Percentiles rank a stretch among this genome's conserved stretches.
These are phyloP conservation scores for Horisme vitalbata DNA, from an alignment of 2,888 invertebrate species.

Conservation along the genomic window DNA sequence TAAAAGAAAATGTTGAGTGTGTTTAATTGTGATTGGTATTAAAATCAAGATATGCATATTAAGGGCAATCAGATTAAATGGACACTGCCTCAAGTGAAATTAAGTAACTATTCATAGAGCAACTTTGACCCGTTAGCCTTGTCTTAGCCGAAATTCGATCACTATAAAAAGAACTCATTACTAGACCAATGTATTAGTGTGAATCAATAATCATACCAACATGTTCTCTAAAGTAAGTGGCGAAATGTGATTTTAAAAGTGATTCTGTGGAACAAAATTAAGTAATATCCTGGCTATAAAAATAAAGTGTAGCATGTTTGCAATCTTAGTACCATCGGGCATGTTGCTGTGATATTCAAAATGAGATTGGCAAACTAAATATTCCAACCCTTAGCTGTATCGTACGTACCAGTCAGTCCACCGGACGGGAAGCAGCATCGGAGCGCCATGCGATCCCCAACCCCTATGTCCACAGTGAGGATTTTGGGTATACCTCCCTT, in stretches of 20 bases:
- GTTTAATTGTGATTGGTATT: not conserved
- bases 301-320: no score
- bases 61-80: constrained; percentile 18
- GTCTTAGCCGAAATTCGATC: constrained; percentile 50
- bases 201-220: constrained; percentile 47
- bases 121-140: constrained; percentile 60
- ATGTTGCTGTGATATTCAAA: no score
- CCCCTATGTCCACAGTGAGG: no score
- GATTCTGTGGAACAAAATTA: not conserved
- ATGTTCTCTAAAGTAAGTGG: constrained; percentile 72
- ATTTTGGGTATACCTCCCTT: no score
- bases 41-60: constrained; percentile 8
- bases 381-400: no score
- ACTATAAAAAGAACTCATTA: constrained; percentile 56
- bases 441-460: no score
- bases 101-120: constrained; percentile 23
- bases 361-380: no score
- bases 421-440: no score
- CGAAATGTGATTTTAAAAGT: not conserved
- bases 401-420: no score
- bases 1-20: no score
- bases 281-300: no score
- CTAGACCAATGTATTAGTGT: constrained; percentile 55
- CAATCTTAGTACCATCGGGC: no score
- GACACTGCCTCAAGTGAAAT: constrained; percentile 25